Evolutionary conservation across 2,888 invertebrate genomes (phyloP).

Genomic region (Megalurothrips usitatus): DNA sequence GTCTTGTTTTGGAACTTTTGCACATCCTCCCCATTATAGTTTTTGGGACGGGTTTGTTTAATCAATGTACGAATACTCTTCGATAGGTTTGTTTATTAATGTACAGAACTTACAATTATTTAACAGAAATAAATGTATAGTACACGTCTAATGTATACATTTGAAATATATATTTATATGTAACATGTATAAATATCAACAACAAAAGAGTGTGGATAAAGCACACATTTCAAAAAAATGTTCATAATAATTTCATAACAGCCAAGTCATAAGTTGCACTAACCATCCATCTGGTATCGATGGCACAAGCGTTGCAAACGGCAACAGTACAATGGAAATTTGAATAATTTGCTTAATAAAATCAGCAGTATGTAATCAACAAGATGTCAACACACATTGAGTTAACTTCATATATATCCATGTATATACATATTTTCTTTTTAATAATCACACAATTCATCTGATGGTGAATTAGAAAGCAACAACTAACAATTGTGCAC

Average conservation of each 20-base stretch:
- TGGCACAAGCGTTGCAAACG: neutral
- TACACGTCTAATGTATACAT: neutral
- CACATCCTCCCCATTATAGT: no score
- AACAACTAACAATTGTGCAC: neutral
- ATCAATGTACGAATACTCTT: neutral
- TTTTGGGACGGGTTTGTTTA: neutral
- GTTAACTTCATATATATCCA: no score
- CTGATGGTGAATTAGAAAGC: neutral
- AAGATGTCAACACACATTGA: neutral
- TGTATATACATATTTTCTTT: neutral
- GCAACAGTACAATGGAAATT: neutral
- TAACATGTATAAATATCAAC: neutral
- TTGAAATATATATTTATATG: neutral
- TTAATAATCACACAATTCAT: neutral
- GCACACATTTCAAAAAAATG: neutral
- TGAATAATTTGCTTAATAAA: neutral
- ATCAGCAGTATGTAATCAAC: neutral
- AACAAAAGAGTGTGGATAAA: neutral
- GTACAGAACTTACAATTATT: constrained; percentile 10
- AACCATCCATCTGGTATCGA: neutral
- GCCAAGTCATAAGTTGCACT: neutral
- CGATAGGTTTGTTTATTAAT: neutral
- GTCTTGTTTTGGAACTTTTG: no score
- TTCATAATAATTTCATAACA: neutral
- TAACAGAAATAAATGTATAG: constrained; percentile 1